These are phyloP conservation scores for Emydoidea blandingii DNA, from an alignment of 2,797 vertebrate genomes.

Conservation along the genomic window DNA sequence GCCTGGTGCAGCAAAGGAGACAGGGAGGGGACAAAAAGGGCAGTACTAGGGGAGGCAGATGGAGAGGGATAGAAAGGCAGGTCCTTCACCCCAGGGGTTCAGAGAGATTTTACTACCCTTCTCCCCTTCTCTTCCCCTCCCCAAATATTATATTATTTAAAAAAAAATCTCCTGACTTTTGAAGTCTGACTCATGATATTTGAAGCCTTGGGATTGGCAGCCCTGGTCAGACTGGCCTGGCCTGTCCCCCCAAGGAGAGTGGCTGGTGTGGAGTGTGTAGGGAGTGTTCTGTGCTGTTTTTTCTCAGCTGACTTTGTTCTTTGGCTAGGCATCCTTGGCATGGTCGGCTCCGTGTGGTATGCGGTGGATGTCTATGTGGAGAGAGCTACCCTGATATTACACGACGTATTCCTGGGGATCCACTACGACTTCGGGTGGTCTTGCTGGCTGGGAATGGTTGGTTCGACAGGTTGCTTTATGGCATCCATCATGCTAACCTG, in stretches of 20 bases:
- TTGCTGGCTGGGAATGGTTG: constrained; percentile 81
- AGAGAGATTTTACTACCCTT: not conserved
- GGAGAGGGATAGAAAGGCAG: not conserved
- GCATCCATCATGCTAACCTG: constrained; percentile 74
- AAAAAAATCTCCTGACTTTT: not conserved
- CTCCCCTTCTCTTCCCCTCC: not conserved
- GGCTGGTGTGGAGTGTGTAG: not conserved
- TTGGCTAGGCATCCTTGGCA: constrained; percentile 66
- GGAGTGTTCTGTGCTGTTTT: rapidly evolving
- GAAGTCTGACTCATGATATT: not conserved
- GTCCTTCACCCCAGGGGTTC: not conserved
- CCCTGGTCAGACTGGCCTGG: rapidly evolving
- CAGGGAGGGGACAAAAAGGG: not conserved
- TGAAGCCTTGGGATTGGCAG: not conserved
- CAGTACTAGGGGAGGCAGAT: too few species aligned
- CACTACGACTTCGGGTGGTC: constrained; percentile 80
- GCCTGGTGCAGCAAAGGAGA: not conserved
- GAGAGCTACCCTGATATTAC: constrained; percentile 62
- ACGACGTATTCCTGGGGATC: constrained; percentile 74
- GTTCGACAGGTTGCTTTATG: constrained; percentile 68
- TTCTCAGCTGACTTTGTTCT: not conserved
- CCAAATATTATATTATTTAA: not conserved
- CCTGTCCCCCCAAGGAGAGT: not conserved
- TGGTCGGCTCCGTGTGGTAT: constrained; percentile 74
- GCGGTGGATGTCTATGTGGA: constrained; percentile 71